Evolutionary conservation across 2,797 vertebrate species (phyloP).

Genomic region (Eremophila alpestris): DNA sequence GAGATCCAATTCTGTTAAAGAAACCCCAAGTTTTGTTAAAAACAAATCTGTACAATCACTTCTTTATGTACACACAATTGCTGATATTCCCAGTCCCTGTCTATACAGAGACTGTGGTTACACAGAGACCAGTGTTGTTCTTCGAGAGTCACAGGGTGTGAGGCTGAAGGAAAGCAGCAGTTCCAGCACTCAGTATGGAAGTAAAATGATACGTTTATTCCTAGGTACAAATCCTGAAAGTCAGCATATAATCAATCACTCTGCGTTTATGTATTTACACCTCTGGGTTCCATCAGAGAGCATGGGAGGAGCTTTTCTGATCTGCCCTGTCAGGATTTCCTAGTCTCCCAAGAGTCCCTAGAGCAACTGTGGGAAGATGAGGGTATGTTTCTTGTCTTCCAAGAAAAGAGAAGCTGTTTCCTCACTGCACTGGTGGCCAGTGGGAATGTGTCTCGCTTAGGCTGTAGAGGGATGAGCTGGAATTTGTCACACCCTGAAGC

Average conservation of each 20-base stretch:
- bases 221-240: constrained; percentile 49
- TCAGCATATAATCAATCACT: constrained; percentile 46
- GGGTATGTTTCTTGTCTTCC: background rate
- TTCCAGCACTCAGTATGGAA: background rate
- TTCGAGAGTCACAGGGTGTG: background rate
- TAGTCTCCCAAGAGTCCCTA: background rate
- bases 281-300: constrained; percentile 46
- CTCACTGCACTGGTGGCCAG: background rate
- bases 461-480: background rate
- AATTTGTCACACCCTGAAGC: background rate
- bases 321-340: background rate
- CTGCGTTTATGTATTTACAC: constrained; percentile 40
- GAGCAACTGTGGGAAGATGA: background rate
- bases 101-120: background rate
- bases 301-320: constrained; percentile 4
- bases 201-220: constrained; percentile 42
- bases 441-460: background rate
- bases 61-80: background rate
- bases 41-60: background rate
- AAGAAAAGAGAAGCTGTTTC: background rate
- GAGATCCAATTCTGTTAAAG: background rate
- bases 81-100: background rate
- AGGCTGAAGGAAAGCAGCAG: constrained; percentile 49
- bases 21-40: background rate
- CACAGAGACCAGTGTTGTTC: background rate